These are phyloP conservation scores for Furnarius figulus DNA, from an alignment of 2,113 vertebrate species.

Conservation along the genomic window DNA sequence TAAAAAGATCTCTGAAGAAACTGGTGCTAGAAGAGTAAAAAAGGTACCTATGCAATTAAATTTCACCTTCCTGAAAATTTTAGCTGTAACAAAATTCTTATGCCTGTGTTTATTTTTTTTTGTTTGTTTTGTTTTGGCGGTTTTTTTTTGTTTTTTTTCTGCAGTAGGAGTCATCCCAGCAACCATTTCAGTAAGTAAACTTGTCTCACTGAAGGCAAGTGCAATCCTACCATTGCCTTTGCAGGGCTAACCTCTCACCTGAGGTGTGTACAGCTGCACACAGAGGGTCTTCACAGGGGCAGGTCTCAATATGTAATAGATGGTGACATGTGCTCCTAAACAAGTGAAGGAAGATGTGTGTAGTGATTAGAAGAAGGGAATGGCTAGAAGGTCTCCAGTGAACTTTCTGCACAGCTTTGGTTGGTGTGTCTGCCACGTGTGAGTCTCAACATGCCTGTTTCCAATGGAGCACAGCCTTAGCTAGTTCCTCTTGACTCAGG, in stretches of 20 bases:
- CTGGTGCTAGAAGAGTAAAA: background rate
- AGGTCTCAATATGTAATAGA: rapidly evolving
- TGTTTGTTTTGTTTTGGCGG: background rate
- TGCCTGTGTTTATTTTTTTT: rapidly evolving
- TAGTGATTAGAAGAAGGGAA: background rate
- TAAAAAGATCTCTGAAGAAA: slow-evolving; percentile 33
- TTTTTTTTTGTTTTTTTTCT: background rate
- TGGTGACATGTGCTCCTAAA: rapidly evolving
- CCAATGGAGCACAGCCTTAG: background rate
- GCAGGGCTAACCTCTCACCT: background rate
- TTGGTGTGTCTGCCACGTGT: background rate
- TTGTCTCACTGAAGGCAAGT: background rate
- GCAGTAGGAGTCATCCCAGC: background rate
- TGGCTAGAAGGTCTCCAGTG: background rate
- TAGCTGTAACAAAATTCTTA: background rate
- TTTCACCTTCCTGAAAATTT: background rate
- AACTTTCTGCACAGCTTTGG: background rate
- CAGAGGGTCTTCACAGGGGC: background rate
- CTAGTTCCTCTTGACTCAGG: background rate
- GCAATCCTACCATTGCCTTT: background rate
- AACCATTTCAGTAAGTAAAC: background rate
- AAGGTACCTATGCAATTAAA: background rate
- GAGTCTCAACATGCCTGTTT: background rate
- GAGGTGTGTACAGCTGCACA: background rate
- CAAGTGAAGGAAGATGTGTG: background rate